These are phyloP conservation scores for Antigone vipio DNA, from an alignment of 2,113 vertebrate species.

Conservation along the genomic window DNA sequence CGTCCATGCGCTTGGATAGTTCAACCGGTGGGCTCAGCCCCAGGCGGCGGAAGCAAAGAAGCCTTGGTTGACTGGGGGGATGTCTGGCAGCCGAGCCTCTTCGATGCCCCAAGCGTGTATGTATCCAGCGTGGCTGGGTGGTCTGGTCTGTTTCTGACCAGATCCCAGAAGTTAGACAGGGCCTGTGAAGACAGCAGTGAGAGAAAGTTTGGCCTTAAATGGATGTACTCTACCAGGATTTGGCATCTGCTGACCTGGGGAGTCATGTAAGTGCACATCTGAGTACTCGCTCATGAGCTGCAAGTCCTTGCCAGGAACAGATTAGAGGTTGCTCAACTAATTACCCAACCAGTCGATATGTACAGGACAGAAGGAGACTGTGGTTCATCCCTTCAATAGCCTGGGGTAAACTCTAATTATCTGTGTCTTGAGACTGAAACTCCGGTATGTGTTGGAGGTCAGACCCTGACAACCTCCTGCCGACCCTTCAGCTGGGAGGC, in stretches of 20 bases:
- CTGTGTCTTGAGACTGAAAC: not conserved
- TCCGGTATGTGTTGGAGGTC: rapidly evolving
- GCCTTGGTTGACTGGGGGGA: not conserved
- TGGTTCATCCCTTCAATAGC: not conserved
- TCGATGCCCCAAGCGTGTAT: rapidly evolving
- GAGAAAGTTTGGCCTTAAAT: not conserved
- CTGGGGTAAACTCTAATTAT: not conserved
- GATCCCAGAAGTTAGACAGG: not conserved
- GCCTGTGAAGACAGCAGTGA: not conserved
- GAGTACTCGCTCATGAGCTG: not conserved
- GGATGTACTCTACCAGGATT: not conserved
- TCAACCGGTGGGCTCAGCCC: not conserved
- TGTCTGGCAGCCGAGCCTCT: not conserved
- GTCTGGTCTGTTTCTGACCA: not conserved
- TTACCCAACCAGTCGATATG: not conserved
- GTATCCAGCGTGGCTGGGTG: not conserved
- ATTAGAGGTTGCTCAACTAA: not conserved
- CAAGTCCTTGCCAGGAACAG: not conserved
- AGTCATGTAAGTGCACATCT: not conserved
- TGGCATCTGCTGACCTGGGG: not conserved
- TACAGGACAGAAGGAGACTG: not conserved
- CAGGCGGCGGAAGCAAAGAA: conserved; percentile 12
- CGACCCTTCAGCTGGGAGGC: not conserved
- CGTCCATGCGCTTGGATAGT: conserved; percentile 42
- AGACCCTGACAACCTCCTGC: not conserved